Evolutionary conservation across 1,140 invertebrate genomes (phyloP).

Genomic region (Drosophila pseudoobscura): DNA sequence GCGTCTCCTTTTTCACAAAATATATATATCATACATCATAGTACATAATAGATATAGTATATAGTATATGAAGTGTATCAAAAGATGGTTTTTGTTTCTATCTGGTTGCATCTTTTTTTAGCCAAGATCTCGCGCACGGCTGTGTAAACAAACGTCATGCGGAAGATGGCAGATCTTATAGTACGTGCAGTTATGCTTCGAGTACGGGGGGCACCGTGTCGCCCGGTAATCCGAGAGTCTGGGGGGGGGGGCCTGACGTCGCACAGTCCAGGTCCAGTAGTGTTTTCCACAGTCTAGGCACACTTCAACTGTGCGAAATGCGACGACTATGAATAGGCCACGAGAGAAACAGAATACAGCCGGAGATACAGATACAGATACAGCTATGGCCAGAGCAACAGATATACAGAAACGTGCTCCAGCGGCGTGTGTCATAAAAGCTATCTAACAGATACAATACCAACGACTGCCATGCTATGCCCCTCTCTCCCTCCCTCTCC

Average conservation of each 20-base stretch:
- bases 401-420: slow-evolving; percentile 65
- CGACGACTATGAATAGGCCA: slow-evolving; percentile 47
- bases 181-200: slow-evolving; percentile 79
- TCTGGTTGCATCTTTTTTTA: neutral
- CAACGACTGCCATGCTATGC: slow-evolving; percentile 18
- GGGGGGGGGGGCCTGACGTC: slow-evolving; percentile 68
- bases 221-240: slow-evolving; percentile 64
- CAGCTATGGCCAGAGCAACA: slow-evolving; percentile 12
- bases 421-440: slow-evolving; percentile 69
- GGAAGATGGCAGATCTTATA: slow-evolving; percentile 65
- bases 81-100: slow-evolving; percentile 25
- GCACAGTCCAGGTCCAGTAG: neutral
- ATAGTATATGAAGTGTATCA: slow-evolving; percentile 27
- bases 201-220: slow-evolving; percentile 26
- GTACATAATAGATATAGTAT: slow-evolving; percentile 4
- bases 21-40: slow-evolving; percentile 9
- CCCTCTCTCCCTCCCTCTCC: too few species aligned
- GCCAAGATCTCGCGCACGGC: slow-evolving; percentile 10
- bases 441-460: slow-evolving; percentile 65
- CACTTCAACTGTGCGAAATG: slow-evolving; percentile 79
- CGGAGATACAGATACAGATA: slow-evolving; percentile 28
- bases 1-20: slow-evolving; percentile 6
- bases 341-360: slow-evolving; percentile 36
- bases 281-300: slow-evolving; percentile 74
- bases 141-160: slow-evolving; percentile 59